These are phyloP conservation scores for Azemiops feae DNA, from an alignment of 2,113 vertebrate species.

Conservation along the genomic window DNA sequence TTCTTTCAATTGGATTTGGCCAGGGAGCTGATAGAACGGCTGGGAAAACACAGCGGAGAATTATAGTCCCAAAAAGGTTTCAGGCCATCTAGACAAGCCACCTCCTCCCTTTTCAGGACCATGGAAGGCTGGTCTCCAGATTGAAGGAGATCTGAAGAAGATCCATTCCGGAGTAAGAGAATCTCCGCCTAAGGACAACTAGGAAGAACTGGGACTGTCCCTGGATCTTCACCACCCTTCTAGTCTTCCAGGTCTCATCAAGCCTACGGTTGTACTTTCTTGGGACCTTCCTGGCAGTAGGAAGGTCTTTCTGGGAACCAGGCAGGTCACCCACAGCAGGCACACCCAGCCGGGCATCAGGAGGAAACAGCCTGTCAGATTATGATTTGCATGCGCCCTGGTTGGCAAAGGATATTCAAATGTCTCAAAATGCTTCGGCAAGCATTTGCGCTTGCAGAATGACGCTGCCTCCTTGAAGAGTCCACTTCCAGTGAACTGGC, in stretches of 20 bases:
- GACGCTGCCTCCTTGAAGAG: neutral
- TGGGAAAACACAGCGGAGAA: neutral
- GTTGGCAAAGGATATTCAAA: neutral
- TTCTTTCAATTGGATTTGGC: neutral
- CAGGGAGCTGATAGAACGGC: neutral
- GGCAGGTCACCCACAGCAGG: neutral
- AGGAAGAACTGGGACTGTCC: neutral
- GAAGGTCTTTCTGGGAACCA: neutral
- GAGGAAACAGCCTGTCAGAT: neutral
- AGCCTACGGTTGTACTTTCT: neutral
- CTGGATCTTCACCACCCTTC: neutral
- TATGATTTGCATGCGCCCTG: neutral
- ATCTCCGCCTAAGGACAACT: neutral
- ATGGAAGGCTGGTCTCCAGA: neutral
- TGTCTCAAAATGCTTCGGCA: neutral
- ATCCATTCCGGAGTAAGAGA: neutral
- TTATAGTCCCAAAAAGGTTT: neutral
- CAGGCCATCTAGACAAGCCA: neutral
- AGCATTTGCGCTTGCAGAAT: neutral
- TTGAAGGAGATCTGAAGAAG: neutral
- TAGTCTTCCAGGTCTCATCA: too few species aligned
- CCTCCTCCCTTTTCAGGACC: neutral
- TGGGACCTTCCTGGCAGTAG: neutral
- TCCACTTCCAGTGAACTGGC: neutral
- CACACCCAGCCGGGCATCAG: neutral